Base-by-base conservation (phyloP, 2,113 vertebrate genomes). In the Salvelinus alpinus region DNA sequence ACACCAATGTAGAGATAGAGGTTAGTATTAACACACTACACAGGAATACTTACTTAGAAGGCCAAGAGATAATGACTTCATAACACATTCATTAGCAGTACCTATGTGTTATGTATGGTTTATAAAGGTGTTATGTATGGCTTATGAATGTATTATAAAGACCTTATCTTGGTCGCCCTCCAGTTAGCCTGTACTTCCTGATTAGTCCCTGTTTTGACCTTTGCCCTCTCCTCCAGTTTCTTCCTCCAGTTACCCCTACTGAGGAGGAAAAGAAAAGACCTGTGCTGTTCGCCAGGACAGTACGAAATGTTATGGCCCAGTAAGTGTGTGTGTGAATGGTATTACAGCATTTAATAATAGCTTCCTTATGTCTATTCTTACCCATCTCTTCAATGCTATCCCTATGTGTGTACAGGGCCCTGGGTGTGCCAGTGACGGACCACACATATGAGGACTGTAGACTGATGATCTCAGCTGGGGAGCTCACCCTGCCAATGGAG, bases 391-490 rank as follows among this genome's bases (percentile, higher is more conserved):
- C 51, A 20, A 20, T 3, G 3, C 47, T 71, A 24, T 54, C 18
- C 44, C 22, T 60, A 64, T 77, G 8, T 73, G 18, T 59, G 66
- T 75, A 3, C 85, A 99, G 98, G 59, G 90, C 94, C 66, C 88
- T 99, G 88, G 91, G 89, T 0, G 85, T 98, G 25, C 96, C 97
- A 1, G 75, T 97, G 48, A 99, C 98, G 2, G 98, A 99, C 79
- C 97, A 99, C 82, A 99, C 98, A 0, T 99, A 96, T 12, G 97
- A 99, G 89, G 97, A 99, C 20, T 99, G 98, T 80, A 93, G 97
- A 14, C 82, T 99, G 80, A 99, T 99, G 97, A 97, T 99, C 88
- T 96, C 96, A 22, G 98, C 98, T 0, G 96, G 97, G 14, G 95
- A 98, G 80, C 85, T 99, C 2, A 99, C 96, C 0, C 90, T 99